Conservation (phyloP, 1,140 invertebrate genomes). For the Aphelinus certus region DNA sequence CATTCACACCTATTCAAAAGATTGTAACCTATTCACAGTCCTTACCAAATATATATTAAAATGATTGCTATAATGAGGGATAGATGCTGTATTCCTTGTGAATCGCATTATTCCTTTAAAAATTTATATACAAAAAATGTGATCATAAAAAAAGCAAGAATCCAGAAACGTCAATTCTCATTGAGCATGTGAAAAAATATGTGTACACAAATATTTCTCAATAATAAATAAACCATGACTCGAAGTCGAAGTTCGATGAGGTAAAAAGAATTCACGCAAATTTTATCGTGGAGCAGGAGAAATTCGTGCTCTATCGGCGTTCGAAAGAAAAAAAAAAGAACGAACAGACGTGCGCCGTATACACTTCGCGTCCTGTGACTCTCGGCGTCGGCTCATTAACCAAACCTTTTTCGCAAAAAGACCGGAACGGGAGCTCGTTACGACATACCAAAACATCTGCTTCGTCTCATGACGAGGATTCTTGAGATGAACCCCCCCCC, state of each 20-base stretch:
- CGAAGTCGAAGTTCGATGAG: not conserved
- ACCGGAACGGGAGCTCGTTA: not conserved
- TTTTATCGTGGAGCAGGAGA: not conserved
- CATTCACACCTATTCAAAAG: too few species aligned
- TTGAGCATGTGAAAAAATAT: not conserved
- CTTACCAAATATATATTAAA: too few species aligned
- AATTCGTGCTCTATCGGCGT: constrained; percentile 18
- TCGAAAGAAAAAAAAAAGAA: not conserved
- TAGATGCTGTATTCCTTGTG: too few species aligned
- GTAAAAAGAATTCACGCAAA: not conserved
- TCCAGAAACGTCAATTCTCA: too few species aligned
- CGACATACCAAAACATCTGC: not conserved
- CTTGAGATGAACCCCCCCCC: too few species aligned
- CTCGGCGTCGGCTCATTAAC: constrained; percentile 2
- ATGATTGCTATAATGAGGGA: too few species aligned
- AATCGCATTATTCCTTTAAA: too few species aligned
- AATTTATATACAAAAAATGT: too few species aligned
- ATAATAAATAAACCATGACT: not conserved
- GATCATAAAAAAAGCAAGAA: too few species aligned
- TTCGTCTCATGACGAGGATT: too few species aligned
- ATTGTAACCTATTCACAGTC: too few species aligned
- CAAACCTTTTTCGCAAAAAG: constrained; percentile 8
- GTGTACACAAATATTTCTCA: not conserved
- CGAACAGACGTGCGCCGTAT: not conserved
- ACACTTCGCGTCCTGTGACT: not conserved